Percentiles rank a stretch among this genome's conserved stretches.
phyloP scores from a whole-genome alignment of 2,113 vertebrate species.

The Hypocryptadius cinnamomeus region DNA sequence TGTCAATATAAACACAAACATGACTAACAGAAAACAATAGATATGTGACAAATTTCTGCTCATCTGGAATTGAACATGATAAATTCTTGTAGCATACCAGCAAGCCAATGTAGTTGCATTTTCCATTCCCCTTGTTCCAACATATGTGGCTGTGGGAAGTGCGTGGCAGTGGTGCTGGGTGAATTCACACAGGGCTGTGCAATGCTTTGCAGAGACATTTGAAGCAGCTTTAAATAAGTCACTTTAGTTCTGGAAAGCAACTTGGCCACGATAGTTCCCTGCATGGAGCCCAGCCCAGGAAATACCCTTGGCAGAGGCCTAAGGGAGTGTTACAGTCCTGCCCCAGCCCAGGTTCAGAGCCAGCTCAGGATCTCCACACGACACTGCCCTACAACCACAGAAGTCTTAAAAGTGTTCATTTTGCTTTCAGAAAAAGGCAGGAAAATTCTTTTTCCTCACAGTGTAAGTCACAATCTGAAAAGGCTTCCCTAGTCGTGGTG shows the following conservation, averaged over 20 bases:
- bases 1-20: not conserved
- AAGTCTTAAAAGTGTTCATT: not conserved
- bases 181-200: not conserved
- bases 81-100: not conserved
- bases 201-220: not conserved
- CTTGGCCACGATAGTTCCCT: not conserved
- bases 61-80: not conserved
- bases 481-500: not conserved
- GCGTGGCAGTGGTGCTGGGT: not conserved
- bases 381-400: not conserved
- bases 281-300: not conserved
- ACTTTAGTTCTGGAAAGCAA: not conserved
- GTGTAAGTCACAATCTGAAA: not conserved
- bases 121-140: not conserved
- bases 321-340: rapidly evolving
- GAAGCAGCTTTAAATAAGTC: not conserved
- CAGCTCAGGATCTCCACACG: not conserved
- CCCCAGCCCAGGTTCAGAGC: not conserved
- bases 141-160: not conserved
- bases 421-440: not conserved
- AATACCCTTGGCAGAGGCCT: not conserved
- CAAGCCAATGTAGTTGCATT: not conserved
- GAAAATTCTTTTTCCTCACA: not conserved
- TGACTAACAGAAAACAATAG: not conserved
- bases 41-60: not conserved